Conservation (phyloP, 2,113 vertebrate genomes). For the Protomyctophum bolini region DNA sequence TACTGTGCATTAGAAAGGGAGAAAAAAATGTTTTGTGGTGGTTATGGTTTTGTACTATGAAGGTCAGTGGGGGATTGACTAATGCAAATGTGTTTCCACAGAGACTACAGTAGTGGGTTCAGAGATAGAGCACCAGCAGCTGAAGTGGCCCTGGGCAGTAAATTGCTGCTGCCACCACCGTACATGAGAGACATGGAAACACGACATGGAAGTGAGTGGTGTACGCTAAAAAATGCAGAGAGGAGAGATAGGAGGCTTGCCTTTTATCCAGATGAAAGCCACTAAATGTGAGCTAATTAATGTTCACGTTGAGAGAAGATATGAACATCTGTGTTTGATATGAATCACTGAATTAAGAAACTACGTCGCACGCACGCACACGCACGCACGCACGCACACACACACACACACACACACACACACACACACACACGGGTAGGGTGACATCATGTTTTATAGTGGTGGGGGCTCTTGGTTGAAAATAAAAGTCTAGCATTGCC, state of each 20-base stretch:
- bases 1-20: slow-evolving; percentile 14
- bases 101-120: background rate
- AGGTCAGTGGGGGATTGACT: background rate
- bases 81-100: slow-evolving; percentile 3
- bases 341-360: slow-evolving; percentile 51
- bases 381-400: slow-evolving; percentile 18
- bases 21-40: background rate
- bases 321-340: slow-evolving; percentile 64
- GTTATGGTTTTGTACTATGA: background rate
- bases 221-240: background rate
- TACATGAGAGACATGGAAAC: slow-evolving; percentile 12
- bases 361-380: slow-evolving; percentile 5
- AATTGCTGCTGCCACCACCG: slow-evolving; percentile 6
- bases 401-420: slow-evolving; percentile 15
- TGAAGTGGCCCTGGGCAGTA: background rate
- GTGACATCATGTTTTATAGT: slow-evolving; percentile 57
- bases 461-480: slow-evolving; percentile 38
- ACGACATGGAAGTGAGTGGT: background rate
- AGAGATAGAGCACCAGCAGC: background rate
- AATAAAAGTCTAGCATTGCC: slow-evolving; percentile 56
- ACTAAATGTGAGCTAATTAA: slow-evolving; percentile 54
- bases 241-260: slow-evolving; percentile 12
- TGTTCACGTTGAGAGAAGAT: slow-evolving; percentile 56
- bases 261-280: slow-evolving; percentile 55
- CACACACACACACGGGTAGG: slow-evolving; percentile 38